Evolutionary conservation across 1,140 invertebrate species (phyloP).

Genomic region (Papilio machaon): DNA sequence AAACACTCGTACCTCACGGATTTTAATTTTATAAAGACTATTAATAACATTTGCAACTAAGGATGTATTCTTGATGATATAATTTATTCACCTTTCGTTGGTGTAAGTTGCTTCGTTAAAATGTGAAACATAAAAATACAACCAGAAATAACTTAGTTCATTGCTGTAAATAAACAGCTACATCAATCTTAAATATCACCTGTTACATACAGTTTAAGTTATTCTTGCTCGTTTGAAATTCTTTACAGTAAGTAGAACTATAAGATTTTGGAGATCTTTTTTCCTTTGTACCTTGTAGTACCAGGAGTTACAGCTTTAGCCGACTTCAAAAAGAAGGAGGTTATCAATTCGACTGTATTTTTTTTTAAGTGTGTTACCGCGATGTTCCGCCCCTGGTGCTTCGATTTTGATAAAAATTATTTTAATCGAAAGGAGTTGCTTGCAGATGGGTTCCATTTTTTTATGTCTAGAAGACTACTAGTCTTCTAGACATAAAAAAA

Average conservation of each 20-base stretch:
- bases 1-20: not conserved
- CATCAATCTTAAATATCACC: not conserved
- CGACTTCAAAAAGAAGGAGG: no score
- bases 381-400: no score
- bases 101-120: not conserved
- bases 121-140: not conserved
- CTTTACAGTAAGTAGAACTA: not conserved
- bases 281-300: no score
- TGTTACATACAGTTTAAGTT: not conserved
- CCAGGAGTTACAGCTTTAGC: no score
- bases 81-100: not conserved
- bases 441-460: no score
- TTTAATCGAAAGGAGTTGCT: no score
- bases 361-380: no score
- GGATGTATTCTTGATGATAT: not conserved
- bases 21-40: not conserved
- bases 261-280: no score
- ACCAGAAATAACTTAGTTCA: not conserved
- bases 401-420: no score
- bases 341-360: no score
- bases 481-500: no score
- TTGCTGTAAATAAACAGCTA: not conserved
- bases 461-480: no score
- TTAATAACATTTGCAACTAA: not conserved
- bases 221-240: not conserved